A percentile compares a stretch with the other conserved stretches of the same genome.
Conservation (phyloP, 2,113 vertebrate species). For the Tapirus terrestris region DNA sequence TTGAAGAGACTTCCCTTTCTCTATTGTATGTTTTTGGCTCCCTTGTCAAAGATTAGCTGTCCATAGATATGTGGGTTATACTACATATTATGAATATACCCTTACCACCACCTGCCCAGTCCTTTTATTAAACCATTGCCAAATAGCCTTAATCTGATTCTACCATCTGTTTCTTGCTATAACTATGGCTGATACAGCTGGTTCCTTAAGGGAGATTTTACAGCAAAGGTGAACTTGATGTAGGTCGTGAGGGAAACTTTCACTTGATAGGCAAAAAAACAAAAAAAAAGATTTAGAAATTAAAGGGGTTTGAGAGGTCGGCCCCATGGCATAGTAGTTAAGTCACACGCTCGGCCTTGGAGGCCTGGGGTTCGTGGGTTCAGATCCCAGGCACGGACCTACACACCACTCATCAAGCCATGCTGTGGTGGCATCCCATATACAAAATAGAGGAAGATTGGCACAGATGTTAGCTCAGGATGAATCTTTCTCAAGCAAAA, state of each 20-base stretch:
- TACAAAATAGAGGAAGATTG: too few relatives aligned
- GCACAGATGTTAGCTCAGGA: too few relatives aligned
- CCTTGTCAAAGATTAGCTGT: too few relatives aligned
- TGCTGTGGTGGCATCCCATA: too few relatives aligned
- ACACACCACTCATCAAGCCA: too few relatives aligned
- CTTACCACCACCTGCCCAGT: background rate
- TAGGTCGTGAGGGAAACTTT: background rate
- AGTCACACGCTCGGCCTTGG: too few relatives aligned
- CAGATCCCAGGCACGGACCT: too few relatives aligned
- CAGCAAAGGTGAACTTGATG: background rate
- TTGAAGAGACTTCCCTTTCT: too few relatives aligned
- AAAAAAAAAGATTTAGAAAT: conserved; percentile 46
- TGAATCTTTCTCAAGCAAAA: too few relatives aligned
- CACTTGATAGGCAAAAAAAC: conserved; percentile 2
- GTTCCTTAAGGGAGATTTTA: background rate
- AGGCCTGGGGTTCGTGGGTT: too few relatives aligned
- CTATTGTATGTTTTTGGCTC: too few relatives aligned
- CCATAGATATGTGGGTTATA: background rate
- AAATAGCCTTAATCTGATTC: conserved; percentile 3
- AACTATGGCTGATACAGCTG: background rate
- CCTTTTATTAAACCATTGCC: background rate
- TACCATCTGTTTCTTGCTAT: conserved; percentile 13
- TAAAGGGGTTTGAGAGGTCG: background rate
- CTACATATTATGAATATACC: background rate
- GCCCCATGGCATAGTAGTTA: too few relatives aligned